phyloP scores from a whole-genome alignment of 1,140 invertebrate species.

The Vanessa atalanta region DNA sequence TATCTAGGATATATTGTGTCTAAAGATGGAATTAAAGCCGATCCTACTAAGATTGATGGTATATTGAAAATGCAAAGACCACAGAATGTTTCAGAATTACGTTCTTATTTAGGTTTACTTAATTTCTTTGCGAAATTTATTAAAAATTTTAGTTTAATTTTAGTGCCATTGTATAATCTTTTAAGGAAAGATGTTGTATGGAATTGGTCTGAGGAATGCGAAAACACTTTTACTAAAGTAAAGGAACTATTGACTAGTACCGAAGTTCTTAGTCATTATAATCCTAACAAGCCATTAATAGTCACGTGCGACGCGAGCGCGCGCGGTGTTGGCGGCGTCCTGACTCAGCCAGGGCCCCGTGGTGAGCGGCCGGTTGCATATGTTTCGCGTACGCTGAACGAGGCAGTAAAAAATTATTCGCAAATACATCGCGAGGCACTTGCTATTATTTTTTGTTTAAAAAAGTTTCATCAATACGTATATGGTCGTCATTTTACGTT shows the following conservation, averaged over 20 bases:
- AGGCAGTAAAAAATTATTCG: constrained; percentile 66
- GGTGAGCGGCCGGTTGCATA: constrained; percentile 46
- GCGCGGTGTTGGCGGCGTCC: constrained; percentile 3
- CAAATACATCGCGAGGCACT: constrained; percentile 80
- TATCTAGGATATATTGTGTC: constrained; percentile 52
- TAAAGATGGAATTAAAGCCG: constrained; percentile 44
- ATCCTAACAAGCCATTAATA: constrained; percentile 58
- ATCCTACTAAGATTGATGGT: constrained; percentile 40
- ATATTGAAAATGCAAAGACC: constrained; percentile 43
- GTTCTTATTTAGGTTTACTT: constrained; percentile 49
- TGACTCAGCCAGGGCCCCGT: constrained; percentile 16
- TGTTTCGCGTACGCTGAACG: constrained; percentile 63
- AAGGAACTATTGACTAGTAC: constrained; percentile 36
- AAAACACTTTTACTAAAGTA: constrained; percentile 38
- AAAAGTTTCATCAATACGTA: constrained; percentile 9
- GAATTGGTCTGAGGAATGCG: constrained; percentile 39
- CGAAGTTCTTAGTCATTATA: constrained; percentile 58
- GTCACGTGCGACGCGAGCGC: constrained; percentile 73
- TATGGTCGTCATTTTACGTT: too few relatives aligned
- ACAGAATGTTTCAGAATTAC: constrained; percentile 43
- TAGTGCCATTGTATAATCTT: constrained; percentile 52
- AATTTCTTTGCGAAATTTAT: constrained; percentile 63
- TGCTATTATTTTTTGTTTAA: constrained; percentile 62
- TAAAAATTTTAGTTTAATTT: constrained; percentile 46
- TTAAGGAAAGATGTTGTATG: constrained; percentile 45